These are phyloP conservation scores for Trogon melanurus DNA, from an alignment of 2,113 vertebrate species.

Conservation along the genomic window DNA sequence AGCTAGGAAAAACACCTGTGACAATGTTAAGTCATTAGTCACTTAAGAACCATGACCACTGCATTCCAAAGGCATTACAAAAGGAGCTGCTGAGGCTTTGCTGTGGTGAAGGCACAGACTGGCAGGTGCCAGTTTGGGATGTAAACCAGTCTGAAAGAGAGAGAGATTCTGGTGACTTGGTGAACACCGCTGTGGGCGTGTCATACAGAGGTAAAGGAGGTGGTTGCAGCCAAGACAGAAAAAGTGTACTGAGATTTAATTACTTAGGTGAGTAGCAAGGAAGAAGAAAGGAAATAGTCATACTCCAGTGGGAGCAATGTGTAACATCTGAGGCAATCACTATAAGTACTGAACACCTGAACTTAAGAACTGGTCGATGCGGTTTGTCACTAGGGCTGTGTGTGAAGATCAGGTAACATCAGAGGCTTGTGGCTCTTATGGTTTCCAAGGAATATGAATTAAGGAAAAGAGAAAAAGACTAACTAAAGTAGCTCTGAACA, in stretches of 20 bases:
- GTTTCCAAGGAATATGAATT: constrained; percentile 65
- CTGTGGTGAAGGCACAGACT: constrained; percentile 2
- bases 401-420: constrained; percentile 36
- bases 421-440: constrained; percentile 65
- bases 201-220: background rate
- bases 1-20: constrained; percentile 13
- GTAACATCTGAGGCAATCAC: constrained; percentile 49
- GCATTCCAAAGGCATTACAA: constrained; percentile 45
- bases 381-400: constrained; percentile 52
- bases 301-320: constrained; percentile 24
- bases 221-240: constrained; percentile 18
- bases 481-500: constrained; percentile 25
- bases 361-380: constrained; percentile 59
- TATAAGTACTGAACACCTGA: background rate
- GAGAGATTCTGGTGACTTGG: background rate
- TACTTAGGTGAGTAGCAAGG: background rate
- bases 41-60: constrained; percentile 18
- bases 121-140: constrained; percentile 12
- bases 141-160: background rate
- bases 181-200: background rate
- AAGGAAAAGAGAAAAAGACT: constrained; percentile 46
- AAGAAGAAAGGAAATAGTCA: constrained; percentile 54
- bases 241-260: constrained; percentile 43
- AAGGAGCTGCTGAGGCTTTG: constrained; percentile 25
- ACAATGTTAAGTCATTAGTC: constrained; percentile 29